phyloP scores from a whole-genome alignment of 2,797 vertebrate genomes.

The Kryptolebias ocellatus region DNA sequence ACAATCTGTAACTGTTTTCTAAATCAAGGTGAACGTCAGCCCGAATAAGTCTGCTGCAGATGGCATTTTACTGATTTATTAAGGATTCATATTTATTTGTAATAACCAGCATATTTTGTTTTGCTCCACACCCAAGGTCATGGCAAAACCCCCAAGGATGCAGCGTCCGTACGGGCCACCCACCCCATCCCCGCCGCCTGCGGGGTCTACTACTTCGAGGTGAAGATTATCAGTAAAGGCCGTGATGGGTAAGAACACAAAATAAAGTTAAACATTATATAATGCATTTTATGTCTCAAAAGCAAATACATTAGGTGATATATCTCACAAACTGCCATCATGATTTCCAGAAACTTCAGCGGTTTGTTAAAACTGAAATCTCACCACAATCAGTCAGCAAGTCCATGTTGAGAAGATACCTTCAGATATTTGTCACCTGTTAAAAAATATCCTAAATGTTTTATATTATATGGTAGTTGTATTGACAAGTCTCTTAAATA shows the following conservation, averaged over 20 bases:
- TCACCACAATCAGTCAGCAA: background rate
- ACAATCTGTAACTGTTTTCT: background rate
- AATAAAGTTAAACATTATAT: background rate
- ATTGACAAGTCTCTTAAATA: background rate
- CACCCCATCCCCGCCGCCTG: conserved; percentile 98
- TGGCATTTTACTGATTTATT: background rate
- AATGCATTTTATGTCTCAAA: too few relatives aligned
- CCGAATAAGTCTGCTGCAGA: background rate
- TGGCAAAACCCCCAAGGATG: conserved; percentile 98
- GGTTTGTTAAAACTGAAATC: background rate
- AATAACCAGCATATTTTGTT: background rate
- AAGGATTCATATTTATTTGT: background rate
- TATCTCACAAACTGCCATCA: too few relatives aligned
- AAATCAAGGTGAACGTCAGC: background rate
- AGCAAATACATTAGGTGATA: too few relatives aligned
- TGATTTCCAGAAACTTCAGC: background rate
- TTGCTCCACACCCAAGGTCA: conserved; percentile 83
- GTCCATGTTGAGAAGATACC: background rate
- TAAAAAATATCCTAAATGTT: background rate
- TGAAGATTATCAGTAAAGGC: conserved; percentile 99
- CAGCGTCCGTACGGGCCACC: conserved; percentile 95
- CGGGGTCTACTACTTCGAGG: conserved; percentile 99
- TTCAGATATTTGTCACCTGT: background rate
- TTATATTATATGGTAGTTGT: background rate
- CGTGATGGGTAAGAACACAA: conserved; percentile 91